These are phyloP conservation scores for Caenorhabditis latens DNA, from an alignment of 1,140 invertebrate species.

Conservation along the genomic window DNA sequence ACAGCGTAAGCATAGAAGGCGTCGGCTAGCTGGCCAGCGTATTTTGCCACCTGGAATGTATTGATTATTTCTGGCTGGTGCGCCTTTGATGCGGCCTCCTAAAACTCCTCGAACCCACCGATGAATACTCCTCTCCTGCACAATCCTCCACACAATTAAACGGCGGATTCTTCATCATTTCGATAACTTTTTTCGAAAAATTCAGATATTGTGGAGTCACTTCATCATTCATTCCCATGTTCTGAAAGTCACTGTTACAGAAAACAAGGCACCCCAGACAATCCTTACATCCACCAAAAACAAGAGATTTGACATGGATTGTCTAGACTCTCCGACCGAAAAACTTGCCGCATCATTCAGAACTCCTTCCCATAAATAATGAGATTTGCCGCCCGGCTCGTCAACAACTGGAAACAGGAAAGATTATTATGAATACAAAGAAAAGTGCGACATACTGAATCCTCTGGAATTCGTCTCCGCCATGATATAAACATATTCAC, in stretches of 20 bases:
- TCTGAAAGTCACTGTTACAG: background rate
- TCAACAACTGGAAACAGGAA: conserved; percentile 15
- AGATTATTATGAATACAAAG: too few relatives aligned
- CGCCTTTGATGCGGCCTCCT: too few relatives aligned
- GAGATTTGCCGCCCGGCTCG: background rate
- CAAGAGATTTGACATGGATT: background rate
- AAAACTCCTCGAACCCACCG: background rate
- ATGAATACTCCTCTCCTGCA: conserved; percentile 29
- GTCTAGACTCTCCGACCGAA: background rate
- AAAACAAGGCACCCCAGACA: background rate
- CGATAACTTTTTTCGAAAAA: conserved; percentile 10
- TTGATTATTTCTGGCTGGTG: too few relatives aligned
- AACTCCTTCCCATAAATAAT: conserved; percentile 34
- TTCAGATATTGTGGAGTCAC: conserved; percentile 32
- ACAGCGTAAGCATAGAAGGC: conserved; percentile 55
- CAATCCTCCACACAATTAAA: conserved; percentile 35
- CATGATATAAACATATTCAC: conserved; percentile 58
- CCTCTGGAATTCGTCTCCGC: conserved; percentile 38
- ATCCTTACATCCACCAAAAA: conserved; percentile 26
- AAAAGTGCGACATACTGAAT: background rate
- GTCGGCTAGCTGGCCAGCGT: conserved; percentile 55
- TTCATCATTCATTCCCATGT: conserved; percentile 25
- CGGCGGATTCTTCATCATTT: conserved; percentile 30
- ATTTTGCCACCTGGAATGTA: conserved; percentile 19
- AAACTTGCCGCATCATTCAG: background rate